Evolutionary conservation across 2,113 vertebrate genomes (phyloP).

Genomic region (Spheniscus mendiculus): DNA sequence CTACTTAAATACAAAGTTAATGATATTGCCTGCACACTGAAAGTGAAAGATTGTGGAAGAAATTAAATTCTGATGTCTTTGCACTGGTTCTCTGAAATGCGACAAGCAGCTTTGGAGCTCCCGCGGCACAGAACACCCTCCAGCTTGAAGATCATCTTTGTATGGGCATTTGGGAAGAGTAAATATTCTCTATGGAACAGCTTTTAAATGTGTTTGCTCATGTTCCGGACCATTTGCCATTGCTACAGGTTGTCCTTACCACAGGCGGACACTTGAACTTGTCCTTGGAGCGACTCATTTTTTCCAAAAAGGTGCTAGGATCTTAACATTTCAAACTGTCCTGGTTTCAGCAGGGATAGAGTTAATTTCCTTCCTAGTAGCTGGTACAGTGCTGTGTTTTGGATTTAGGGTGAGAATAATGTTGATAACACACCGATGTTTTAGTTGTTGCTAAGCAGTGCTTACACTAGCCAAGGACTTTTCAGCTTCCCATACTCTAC

Average conservation of each 20-base stretch:
- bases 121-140: fast-evolving
- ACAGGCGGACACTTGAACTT: background rate
- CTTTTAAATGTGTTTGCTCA: background rate
- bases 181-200: background rate
- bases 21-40: background rate
- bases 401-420: no score
- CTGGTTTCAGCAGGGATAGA: no score
- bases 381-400: no score
- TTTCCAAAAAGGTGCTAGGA: background rate
- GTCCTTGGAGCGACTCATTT: background rate
- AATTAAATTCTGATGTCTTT: background rate
- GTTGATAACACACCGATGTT: no score
- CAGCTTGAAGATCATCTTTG: background rate
- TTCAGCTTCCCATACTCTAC: no score
- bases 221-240: background rate
- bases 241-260: background rate
- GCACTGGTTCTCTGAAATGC: background rate
- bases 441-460: no score
- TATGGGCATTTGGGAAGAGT: background rate
- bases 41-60: background rate
- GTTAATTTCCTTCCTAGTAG: no score
- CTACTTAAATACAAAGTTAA: background rate
- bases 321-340: background rate
- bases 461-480: no score
- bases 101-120: background rate